A percentile compares a stretch with the other conserved stretches of the same genome.
Evolutionary conservation across 2,113 vertebrate genomes (phyloP).

Genomic region (human (Homo sapiens)): GRCh38 chr6:168943501-168944000

Average conservation of each 20-base stretch:
- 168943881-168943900: not conserved
- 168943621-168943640: accelerated
- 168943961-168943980: not conserved
- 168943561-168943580: not conserved
- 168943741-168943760: no score
- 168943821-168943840: no score
- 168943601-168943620: not conserved
- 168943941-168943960: not conserved
- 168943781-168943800: not conserved
- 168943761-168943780: not conserved
- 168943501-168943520: not conserved
- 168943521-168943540: not conserved
- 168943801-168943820: no score
- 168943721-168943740: not conserved
- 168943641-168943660: no score
- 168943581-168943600: not conserved
- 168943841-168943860: accelerated
- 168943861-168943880: no score
- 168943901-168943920: not conserved
- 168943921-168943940: not conserved
- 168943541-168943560: not conserved
- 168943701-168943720: accelerated
- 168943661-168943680: not conserved
- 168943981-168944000: not conserved
- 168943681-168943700: not conserved